Evolutionary conservation across 1,140 invertebrate species (phyloP), one percentile per base, ranked within the genome.

Genomic region (Saccostrea echinata): DNA sequence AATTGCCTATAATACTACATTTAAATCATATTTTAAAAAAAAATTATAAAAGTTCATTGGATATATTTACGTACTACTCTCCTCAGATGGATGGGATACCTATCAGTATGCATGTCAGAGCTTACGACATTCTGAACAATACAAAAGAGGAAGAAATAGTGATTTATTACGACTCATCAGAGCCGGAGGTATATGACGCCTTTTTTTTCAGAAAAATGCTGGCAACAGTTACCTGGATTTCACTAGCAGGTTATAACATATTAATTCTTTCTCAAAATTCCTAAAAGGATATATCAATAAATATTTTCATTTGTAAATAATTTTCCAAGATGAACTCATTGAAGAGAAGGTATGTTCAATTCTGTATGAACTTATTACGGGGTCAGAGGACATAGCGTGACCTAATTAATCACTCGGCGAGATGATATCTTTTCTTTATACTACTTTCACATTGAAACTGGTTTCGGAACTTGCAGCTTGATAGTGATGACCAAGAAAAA

Each of bases 81-180:
- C n/a, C n/a, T 9, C 84, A 71, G n/a, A n/a, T n/a, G 4, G 87
- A 86, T 52, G 88, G 88, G 12, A 71, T 57, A 24, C 64, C 85
- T 18, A 51, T 86, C 30, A 35, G 80, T 18, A 43, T 90, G 6
- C 88, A 85, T 80, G 88, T 90, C 12, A 76, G 80, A 57, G 89
- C 91, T 0, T 51, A 55, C 0, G 90, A 90, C 76, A 30, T 90
- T 4, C 52, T 86, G 51, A 71, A 82, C 16, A 82, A 86, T 24
- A 81, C 71, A 16, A 88, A 81, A 2, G 81, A 53, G 0, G 84
- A 84, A 53, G 68, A 61, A 12, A 84, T 64, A 30, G 6, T 84
- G n/a, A 68, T 88, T 18, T 30, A 53, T 76, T 88, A 84, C 43
- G 88, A 86, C 64, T 24, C 64, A 52, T 51, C 82, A 12, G 13